phyloP scores from a whole-genome alignment of 2,113 vertebrate genomes.

The cat (Felis catus) region DNA sequence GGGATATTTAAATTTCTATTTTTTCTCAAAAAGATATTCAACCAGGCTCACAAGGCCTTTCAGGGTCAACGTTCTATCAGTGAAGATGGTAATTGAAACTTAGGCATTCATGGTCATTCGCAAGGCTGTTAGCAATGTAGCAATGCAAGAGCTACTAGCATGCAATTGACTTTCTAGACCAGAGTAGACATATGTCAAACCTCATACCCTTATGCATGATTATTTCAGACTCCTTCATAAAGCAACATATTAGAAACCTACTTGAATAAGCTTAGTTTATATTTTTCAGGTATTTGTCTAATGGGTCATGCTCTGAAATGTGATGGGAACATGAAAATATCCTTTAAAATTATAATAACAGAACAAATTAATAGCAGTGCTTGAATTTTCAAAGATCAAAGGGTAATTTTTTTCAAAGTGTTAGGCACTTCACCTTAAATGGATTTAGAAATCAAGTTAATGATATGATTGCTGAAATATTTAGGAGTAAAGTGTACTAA shows the following conservation, averaged over 20 bases:
- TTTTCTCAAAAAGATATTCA: not conserved
- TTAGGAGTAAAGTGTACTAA: not conserved
- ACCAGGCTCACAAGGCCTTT: not conserved
- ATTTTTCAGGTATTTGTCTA: conserved; percentile 2
- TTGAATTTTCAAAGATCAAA: conserved; percentile 36
- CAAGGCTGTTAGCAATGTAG: not conserved
- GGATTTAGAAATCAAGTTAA: not conserved
- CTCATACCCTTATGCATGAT: not conserved
- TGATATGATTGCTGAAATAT: not conserved
- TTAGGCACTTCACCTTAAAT: not conserved
- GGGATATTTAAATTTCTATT: not conserved
- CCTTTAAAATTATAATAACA: not conserved
- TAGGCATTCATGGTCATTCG: not conserved
- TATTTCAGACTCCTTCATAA: not conserved
- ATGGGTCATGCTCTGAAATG: not conserved
- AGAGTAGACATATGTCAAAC: not conserved
- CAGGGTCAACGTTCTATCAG: not conserved
- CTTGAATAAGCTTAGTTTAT: not conserved
- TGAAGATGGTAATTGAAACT: not conserved
- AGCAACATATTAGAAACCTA: not conserved
- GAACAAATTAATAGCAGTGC: not conserved
- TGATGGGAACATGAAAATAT: not conserved
- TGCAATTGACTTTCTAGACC: not conserved
- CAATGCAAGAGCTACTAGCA: not conserved
- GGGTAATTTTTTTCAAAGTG: not conserved